Base-by-base conservation (phyloP, 2,888 invertebrate species). In the Liposcelis brunnea region DNA sequence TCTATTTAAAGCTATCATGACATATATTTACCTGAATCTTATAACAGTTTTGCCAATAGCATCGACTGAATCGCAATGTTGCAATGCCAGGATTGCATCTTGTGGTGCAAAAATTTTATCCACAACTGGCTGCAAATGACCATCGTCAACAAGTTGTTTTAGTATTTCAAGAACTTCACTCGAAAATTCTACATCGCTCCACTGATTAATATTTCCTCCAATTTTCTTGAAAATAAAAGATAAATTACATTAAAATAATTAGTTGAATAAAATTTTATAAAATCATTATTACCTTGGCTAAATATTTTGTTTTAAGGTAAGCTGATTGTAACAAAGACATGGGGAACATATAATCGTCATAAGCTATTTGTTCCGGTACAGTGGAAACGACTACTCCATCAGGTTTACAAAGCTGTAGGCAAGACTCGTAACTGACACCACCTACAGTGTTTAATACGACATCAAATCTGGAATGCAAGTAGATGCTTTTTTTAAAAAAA, bases 61-160 rank as follows among this genome's bases (percentile, higher is more conserved):
- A 47, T 66, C 58, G 2, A 58, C 57, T 43, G 62, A 62, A 36
- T 61, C 56, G 15, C 66, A 58, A 51, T 66, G 65, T 42, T 61
- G 55, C 35, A 68, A 55, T 5, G 69, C 69, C 49, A 63, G 58
- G 49, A 67, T 64, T 12, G 65, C 64, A 50, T 66, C 64, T 46
- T 64, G 60, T 21, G 66, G 63, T 18, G 61, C 55, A 52, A 63
- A 68, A 16, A 65, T 69, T 55, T 68, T 70, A 50, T 73, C 73
- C 2, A 75, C 69, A 31, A 75, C 71, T 4, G 71, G 68, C 54
- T 70, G 70, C 47, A 75, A 55, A 49, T 68, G 61, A 43, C 70
- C 68, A 16, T 65, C 62, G 52, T 73, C 71, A 0, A 71, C 68
- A 42, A 72, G 61, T 44, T 65, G 60, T 2, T 60, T 55, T n/a